These are phyloP conservation scores for Adrianichthys oophorus DNA, from an alignment of 2,797 vertebrate genomes.

Conservation along the genomic window DNA sequence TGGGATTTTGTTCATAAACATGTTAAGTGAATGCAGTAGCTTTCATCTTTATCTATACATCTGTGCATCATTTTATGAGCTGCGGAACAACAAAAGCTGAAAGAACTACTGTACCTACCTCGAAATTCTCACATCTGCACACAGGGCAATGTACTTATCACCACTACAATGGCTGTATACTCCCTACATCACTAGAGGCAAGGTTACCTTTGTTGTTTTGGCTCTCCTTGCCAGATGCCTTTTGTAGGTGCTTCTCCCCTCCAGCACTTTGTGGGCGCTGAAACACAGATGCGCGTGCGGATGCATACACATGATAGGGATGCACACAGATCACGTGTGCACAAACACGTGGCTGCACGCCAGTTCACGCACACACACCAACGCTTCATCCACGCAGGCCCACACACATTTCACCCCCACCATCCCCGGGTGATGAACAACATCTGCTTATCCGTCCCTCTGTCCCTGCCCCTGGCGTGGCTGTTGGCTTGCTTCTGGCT, in stretches of 20 bases:
- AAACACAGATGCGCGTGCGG: slow-evolving; percentile 25
- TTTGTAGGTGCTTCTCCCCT: slow-evolving; percentile 71
- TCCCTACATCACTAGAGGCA: slow-evolving; percentile 70
- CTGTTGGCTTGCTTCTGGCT: slow-evolving; percentile 80
- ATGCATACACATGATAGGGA: slow-evolving; percentile 10
- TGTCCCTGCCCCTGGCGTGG: slow-evolving; percentile 78
- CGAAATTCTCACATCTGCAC: slow-evolving; percentile 19
- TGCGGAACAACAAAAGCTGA: slow-evolving; percentile 5
- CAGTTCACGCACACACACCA: slow-evolving; percentile 38
- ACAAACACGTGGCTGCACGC: slow-evolving; percentile 18
- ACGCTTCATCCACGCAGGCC: slow-evolving; percentile 40
- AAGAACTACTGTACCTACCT: not conserved
- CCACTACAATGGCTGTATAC: slow-evolving; percentile 35
- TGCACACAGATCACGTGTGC: slow-evolving; percentile 23
- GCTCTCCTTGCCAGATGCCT: slow-evolving; percentile 74
- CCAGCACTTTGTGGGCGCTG: slow-evolving; percentile 52
- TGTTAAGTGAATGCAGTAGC: not conserved
- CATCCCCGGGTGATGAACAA: slow-evolving; percentile 79
- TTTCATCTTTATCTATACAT: slow-evolving; percentile 17
- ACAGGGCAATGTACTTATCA: slow-evolving; percentile 25
- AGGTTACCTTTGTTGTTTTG: slow-evolving; percentile 81
- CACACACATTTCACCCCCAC: slow-evolving; percentile 65
- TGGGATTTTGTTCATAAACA: not conserved
- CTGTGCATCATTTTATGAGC: slow-evolving; percentile 28
- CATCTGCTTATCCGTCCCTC: slow-evolving; percentile 82